phyloP scores from a whole-genome alignment of 1,140 invertebrate genomes.

The Macrobrachium nipponense region DNA sequence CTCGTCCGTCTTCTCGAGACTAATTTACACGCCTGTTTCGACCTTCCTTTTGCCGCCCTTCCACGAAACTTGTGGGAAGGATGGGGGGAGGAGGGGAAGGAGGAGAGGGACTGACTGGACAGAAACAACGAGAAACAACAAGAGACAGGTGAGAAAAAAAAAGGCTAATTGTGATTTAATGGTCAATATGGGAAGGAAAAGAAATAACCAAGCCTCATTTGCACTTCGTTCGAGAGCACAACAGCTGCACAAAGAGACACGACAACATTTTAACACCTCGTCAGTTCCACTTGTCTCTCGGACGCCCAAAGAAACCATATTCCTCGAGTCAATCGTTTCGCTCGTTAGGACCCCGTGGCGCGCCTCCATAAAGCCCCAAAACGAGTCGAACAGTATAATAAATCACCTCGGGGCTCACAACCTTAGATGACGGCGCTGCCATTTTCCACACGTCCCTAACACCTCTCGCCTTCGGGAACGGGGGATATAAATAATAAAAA shows the following conservation, averaged over 20 bases:
- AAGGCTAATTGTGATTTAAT: no score
- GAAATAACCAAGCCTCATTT: slow-evolving; percentile 4
- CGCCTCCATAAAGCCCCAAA: slow-evolving; percentile 35
- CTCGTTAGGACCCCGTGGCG: neutral
- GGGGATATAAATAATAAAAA: slow-evolving; percentile 3
- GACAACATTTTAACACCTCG: slow-evolving; percentile 45
- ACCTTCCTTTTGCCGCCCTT: neutral
- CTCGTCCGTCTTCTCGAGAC: slow-evolving; percentile 16
- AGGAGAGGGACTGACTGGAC: no score
- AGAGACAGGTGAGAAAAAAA: no score
- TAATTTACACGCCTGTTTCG: slow-evolving; percentile 25
- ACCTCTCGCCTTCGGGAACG: slow-evolving; percentile 8
- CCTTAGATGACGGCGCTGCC: slow-evolving; percentile 25
- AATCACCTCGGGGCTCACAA: slow-evolving; percentile 24
- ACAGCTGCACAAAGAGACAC: slow-evolving; percentile 15
- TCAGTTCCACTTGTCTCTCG: slow-evolving; percentile 6
- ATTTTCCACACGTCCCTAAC: neutral
- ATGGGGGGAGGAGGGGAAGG: no score
- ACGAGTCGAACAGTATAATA: slow-evolving; percentile 40
- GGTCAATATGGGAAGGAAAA: no score
- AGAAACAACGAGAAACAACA: no score
- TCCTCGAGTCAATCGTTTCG: neutral
- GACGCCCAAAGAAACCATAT: no score
- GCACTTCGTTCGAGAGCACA: neutral
- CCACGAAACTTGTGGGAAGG: no score